Evolutionary conservation across 2,888 invertebrate genomes (phyloP), one percentile per base, ranked within the genome.

Genomic region (Cryptosula pallasiana): DNA sequence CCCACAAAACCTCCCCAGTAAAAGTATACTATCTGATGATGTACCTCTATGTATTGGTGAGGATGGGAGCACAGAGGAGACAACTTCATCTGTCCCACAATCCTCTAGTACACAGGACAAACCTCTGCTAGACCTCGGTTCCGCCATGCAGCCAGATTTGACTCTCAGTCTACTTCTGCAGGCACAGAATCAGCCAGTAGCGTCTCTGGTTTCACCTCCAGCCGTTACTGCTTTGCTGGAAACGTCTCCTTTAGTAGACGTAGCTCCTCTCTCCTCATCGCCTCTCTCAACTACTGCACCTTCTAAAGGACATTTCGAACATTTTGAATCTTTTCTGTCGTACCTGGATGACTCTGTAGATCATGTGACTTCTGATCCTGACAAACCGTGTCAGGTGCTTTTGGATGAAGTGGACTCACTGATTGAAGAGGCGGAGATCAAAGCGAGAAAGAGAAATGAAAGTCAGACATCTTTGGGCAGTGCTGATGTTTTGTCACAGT

Each of bases 281-380:
- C 45, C 45, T 5, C 45, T 45, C 5, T 5, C 45, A 13, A 13
- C 45, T 20, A 45, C 9, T 45, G 5, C 20, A 45, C 45, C 5
- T 13, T 45, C 45, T 13, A n/a, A n/a, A n/a, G 23, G 55, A 5
- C 25, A 20, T 55, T 23, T 23, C 5, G 63, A 63, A 2, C 29
- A 63, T 27, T 32, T 63, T 27, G 63, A 63, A 20, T 63, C 63
- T 13, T 63, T 63, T 27, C 34, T 63, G 9, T 63, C 63, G 3
- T 63, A 63, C 27, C 63, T 63, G 9, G 63, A 63, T n/a, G n/a
- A 32, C 13, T 25, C 25, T 13, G 63, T 63, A n/a, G 63, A 63
- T 16, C 32, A 27, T 13, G 32, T 32, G 32, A 27, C 63, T 13
- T 32, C 32, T 3, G 63, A 63, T 32, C 34, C 63, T 32, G 63